Evolutionary conservation across 2,888 invertebrate genomes (phyloP).

Genomic region (Synergus gifuensis): DNA sequence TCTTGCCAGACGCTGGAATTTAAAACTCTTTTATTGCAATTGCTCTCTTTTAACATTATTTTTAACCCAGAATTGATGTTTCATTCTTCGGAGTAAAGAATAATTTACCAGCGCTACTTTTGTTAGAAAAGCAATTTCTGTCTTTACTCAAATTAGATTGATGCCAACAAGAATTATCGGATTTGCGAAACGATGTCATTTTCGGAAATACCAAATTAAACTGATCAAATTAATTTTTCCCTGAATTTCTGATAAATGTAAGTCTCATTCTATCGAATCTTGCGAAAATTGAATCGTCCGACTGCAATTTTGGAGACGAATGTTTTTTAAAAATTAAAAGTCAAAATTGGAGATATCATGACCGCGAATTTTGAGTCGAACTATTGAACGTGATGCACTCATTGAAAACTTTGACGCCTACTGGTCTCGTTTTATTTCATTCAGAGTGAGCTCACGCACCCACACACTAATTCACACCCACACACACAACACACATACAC

Average conservation of each 20-base stretch:
- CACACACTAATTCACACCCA: background rate
- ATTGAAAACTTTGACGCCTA: slow-evolving; percentile 32
- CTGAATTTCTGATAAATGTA: too few relatives aligned
- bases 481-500: background rate
- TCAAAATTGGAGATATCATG: background rate
- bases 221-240: too few relatives aligned
- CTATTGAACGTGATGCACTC: slow-evolving; percentile 20
- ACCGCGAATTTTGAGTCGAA: background rate
- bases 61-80: background rate
- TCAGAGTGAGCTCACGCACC: slow-evolving; percentile 24
- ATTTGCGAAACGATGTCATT: background rate
- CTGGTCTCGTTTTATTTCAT: slow-evolving; percentile 35
- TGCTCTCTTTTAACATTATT: slow-evolving; percentile 5
- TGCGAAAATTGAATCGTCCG: too few relatives aligned
- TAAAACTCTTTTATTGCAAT: slow-evolving; percentile 15
- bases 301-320: too few relatives aligned
- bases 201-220: background rate
- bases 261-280: too few relatives aligned
- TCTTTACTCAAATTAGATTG: too few relatives aligned
- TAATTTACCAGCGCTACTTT: background rate
- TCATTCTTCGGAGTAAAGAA: background rate
- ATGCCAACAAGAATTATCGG: too few relatives aligned
- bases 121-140: background rate
- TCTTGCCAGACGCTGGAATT: slow-evolving; percentile 27
- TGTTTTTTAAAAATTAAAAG: background rate